Evolutionary conservation across 2,888 invertebrate species (phyloP), one percentile per base, ranked within the genome.

Genomic region (Lapara coniferarum): DNA sequence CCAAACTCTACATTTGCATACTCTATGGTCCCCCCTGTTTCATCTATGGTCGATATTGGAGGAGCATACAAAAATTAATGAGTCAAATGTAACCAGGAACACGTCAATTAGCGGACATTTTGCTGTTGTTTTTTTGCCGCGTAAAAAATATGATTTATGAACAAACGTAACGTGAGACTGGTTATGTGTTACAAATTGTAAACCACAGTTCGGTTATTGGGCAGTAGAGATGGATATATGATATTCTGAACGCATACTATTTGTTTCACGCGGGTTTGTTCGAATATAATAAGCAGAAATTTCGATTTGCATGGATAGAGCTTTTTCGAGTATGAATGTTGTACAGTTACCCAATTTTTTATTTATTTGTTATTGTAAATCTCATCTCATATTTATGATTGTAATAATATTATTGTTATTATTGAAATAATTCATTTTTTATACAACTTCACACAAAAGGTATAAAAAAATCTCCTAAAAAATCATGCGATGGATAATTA

Each of bases 21-120:
- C 5, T 63, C 63, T 63, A 63, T 59, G 59, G 13, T 56, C 58
- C 3, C 66, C 37, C 71, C 70, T 74, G 4, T 56, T 30, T 14
- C 73, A 14, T 80, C 81, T 80, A 66, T 81, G 78, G 0, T 53
- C 63, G 70, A 75, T 73, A 71, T 74, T 68, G 78, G 79, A 78
- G 75, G 76, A 81, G 73, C 71, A 75, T 74, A 75, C 69, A 70
- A 66, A 68, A 71, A 75, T 73, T 81, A 80, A 81, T 81, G 80
- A 81, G 77, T 71, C 74, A 76, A 80, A 80, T 85, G 84, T 79
- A 86, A 84, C 82, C 85, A 90, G 92, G 91, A 90, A 92, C 85
- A 90, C 85, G 92, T 92, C 93, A 93, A 93, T 93, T 93, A 93
- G 92, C 92, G 89, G 86, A 88, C 87, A 88, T 87, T 91, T 90